Base-by-base conservation (phyloP, 1,140 invertebrate species). In the Lepidurus packardi region DNA sequence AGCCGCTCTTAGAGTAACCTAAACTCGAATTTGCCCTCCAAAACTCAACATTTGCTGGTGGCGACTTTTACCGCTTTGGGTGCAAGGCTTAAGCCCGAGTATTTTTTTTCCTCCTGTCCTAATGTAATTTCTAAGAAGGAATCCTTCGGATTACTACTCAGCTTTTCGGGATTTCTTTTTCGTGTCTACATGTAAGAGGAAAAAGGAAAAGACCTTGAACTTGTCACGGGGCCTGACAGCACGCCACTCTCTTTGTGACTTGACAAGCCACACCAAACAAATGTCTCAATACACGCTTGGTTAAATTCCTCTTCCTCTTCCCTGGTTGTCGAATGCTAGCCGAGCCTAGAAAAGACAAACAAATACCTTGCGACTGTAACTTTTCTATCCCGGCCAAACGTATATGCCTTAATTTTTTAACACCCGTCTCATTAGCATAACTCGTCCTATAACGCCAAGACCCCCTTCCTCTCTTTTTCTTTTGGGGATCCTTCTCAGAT, bases 261-360 rank as follows among this genome's bases (percentile, higher is more conserved):
- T 13, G 9, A 11, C 13, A 65, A 65, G 53, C 53, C 53, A 65
- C 53, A 65, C 53, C 53, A 9, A 65, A 65, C 53, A 16, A 65
- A 65, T 65, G 53, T 65, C 53, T 65, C 13, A 65, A 65, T 65
- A 65, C 13, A 65, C 53, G 53, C 53, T 9, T 65, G 53, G 53
- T 65, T 65, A 65, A 65, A 65, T 65, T 65, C 21, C 53, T 65
- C 53, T 21, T 65, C 8, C 21, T 7, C 21, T 65, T 65, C 53
- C 10, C 3, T n/a, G 21, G 21, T 47, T 2, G 3, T 34, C 2
- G 34, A 34, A 34, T 34, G 34, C 34, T 3, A 34, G 34, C 25
- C 1, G 25, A 34, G 25, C 25, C 25, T 34, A 1, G 25, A 0
- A 4, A 34, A 4, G 34, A 34, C n/a, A n/a, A 34, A 34, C 3